Conservation (phyloP, 2,888 invertebrate genomes). For the Ennomos fuscantarius region DNA sequence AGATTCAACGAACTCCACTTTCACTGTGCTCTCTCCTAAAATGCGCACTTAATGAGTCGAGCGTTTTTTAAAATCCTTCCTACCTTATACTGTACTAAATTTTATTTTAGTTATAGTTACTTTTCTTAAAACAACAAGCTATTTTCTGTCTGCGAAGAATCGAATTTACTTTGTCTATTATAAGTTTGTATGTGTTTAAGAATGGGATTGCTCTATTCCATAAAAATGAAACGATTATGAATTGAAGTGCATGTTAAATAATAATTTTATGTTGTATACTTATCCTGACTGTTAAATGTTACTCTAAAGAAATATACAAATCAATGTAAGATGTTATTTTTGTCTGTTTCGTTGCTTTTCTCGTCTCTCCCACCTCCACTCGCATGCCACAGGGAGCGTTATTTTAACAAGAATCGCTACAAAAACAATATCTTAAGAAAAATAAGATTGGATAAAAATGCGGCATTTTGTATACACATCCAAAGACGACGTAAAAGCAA, state of each 20-base stretch:
- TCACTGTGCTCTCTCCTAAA: slow-evolving; percentile 23
- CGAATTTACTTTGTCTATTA: slow-evolving; percentile 2
- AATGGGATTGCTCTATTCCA: not conserved
- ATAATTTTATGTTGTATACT: slow-evolving; percentile 12
- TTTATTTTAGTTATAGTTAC: not conserved
- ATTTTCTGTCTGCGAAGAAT: slow-evolving; percentile 9
- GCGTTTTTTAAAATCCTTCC: not conserved
- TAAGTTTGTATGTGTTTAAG: not conserved
- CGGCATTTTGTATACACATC: slow-evolving; percentile 23
- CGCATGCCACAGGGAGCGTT: slow-evolving; percentile 16
- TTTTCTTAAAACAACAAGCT: not conserved
- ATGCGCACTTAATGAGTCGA: slow-evolving; percentile 5
- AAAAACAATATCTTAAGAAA: slow-evolving; percentile 6
- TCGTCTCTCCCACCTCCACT: slow-evolving; percentile 57
- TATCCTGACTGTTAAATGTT: slow-evolving; percentile 11
- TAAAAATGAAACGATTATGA: not conserved
- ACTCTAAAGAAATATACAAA: slow-evolving; percentile 17
- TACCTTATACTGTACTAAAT: not conserved
- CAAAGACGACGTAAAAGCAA: slow-evolving; percentile 30
- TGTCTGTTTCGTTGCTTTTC: slow-evolving; percentile 63
- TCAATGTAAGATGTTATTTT: slow-evolving; percentile 36
- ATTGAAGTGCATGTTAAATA: slow-evolving; percentile 18
- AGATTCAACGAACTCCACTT: slow-evolving; percentile 30
- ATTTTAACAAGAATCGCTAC: slow-evolving; percentile 3
- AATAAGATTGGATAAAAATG: slow-evolving; percentile 6